Base-by-base conservation (phyloP, 1,140 invertebrate species). In the Helicoverpa armigera region DNA sequence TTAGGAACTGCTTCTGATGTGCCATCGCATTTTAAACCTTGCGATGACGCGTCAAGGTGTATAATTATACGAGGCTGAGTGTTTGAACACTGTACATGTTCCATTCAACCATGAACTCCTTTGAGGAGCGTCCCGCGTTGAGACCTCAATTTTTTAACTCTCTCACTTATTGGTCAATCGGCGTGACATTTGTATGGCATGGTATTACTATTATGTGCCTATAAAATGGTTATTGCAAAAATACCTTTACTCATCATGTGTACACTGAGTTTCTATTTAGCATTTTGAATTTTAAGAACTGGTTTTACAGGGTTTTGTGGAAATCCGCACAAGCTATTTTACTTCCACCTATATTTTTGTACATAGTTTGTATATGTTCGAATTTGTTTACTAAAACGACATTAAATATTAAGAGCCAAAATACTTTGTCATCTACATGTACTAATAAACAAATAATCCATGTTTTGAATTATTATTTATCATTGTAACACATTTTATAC, bases 71-170 rank as follows among this genome's bases (percentile, higher is more conserved):
- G 81, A 58, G 35, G 69, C 50, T 67, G 53, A 48, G 81, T 83
- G 87, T 88, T 90, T 88, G 85, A 92, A 88, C 85, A 89, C 85
- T 90, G 89, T 91, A 92, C 91, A 93, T 93, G 90, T 93, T 90
- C 89, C 88, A 91, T 92, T 94, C 92, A 94, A 94, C 93, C 93
- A 94, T 94, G 93, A 94, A 94, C 93, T 93, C 89, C 93, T 94
- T 93, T 87, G 92, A 93, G 90, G 91, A 94, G 87, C 91, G 91
- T 94, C 94, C 94, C 92, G 92, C 90, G 91, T 88, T 88, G 86
- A 95, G 92, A 94, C 94, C 94, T 94, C 94, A 94, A 93, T 95
- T 95, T 94, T 94, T 94, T 90, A 92, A 92, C 91, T 92, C 91
- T 93, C 90, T 94, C 89, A 91, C 91, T 94, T 94, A 90, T 95